These are phyloP conservation scores for Masnerella sp. DNA, from an alignment of 2,888 invertebrate genomes.

Conservation along the genomic window DNA sequence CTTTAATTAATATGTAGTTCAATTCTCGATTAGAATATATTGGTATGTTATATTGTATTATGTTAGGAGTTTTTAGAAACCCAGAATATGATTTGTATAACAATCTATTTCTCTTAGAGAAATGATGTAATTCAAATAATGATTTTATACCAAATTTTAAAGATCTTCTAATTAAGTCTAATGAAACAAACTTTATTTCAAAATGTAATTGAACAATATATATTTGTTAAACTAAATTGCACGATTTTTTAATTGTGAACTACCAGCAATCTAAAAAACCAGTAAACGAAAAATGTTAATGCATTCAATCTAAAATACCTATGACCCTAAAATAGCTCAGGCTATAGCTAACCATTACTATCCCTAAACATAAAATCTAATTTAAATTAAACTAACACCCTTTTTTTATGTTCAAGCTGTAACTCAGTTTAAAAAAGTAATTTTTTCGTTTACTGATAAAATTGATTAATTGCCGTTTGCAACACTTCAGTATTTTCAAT, in stretches of 20 bases:
- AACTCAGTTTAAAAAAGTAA: background rate
- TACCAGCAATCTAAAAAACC: background rate
- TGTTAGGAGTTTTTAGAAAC: no score
- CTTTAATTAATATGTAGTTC: no score
- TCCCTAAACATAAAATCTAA: background rate
- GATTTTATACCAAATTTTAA: background rate
- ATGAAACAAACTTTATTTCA: background rate
- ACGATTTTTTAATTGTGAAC: background rate
- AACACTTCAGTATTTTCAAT: conserved; percentile 29
- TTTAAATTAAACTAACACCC: no score
- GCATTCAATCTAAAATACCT: no score
- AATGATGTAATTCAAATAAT: background rate
- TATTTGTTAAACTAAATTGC: background rate
- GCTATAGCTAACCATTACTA: background rate
- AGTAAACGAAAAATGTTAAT: conserved; percentile 2
- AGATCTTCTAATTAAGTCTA: background rate
- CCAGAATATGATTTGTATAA: background rate
- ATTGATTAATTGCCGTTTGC: conserved; percentile 38
- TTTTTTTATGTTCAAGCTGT: no score
- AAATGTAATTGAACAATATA: background rate
- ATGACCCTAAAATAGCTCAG: no score
- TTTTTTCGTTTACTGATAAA: conserved; percentile 44
- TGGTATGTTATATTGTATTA: no score
- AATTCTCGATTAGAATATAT: no score
- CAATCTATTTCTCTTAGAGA: no score